Evolutionary conservation across 2,113 vertebrate species (phyloP).

Genomic region (Callionymus lyra): DNA sequence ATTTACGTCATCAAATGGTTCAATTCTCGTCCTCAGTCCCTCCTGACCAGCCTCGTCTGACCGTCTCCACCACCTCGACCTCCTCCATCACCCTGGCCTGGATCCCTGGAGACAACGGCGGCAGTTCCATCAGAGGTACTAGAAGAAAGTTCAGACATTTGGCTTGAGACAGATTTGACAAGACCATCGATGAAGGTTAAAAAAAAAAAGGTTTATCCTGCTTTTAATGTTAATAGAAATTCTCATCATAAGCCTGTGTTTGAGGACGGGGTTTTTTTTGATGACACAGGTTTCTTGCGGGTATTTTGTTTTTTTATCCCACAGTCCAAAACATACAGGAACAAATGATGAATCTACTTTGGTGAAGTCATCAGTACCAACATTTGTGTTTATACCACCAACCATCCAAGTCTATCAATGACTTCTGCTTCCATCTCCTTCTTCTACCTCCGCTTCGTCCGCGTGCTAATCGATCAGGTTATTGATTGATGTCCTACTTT

Average conservation of each 20-base stretch:
- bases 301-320: background rate
- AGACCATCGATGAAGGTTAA: too few species aligned
- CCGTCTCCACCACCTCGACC: conserved; percentile 92
- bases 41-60: conserved; percentile 92
- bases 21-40: conserved; percentile 69
- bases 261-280: too few species aligned
- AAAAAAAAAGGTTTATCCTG: too few species aligned
- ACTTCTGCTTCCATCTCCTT: conserved; percentile 3
- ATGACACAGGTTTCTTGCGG: background rate
- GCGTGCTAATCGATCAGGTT: conserved; percentile 10
- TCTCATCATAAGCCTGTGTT: too few species aligned
- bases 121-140: conserved; percentile 71
- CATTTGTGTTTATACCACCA: too few species aligned
- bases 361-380: too few species aligned
- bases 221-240: too few species aligned
- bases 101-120: conserved; percentile 97
- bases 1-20: too few species aligned
- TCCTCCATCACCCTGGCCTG: conserved; percentile 93
- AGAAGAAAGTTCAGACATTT: too few species aligned
- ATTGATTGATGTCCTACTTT: conserved; percentile 23
- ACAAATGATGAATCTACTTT: background rate
- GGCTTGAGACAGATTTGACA: too few species aligned
- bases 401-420: too few species aligned
- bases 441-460: background rate
- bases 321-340: background rate